Evolutionary conservation across 30 jellyfish, hydroid and myxozoan genomes (phyloP), one percentile per base, ranked within the genome.

Genomic region (Morbakka virulenta): DNA sequence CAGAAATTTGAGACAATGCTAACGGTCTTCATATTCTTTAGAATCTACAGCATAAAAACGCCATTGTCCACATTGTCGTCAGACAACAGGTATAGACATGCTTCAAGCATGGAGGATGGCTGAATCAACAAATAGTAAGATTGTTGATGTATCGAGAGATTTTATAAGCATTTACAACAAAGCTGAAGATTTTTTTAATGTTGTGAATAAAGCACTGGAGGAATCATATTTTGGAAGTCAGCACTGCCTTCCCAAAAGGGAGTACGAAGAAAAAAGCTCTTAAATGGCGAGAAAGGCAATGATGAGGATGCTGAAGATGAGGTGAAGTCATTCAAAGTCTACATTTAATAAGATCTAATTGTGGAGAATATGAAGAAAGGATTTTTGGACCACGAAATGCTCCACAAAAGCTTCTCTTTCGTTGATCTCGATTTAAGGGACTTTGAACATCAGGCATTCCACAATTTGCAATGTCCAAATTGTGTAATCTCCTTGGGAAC

Each of bases 391-490:
- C 82, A 64, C 23, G 62, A 77, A 81, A 24, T 13, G 48, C 28
- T 77, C 71, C 64, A 64, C 89, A 35, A 64, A 47, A 73, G 64
- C 49, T 77, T 77, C 48, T 65, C 89, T 28, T 77, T 80, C 72
- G 35, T 77, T 26, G 82, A 64, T 29, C 73, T 81, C 27, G 83
- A 22, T 71, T 71, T 25, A 28, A 17, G 17, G 73, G 49, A 48
- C 53, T 71, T 24, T 20, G 30, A 20, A 13, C 22, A 52, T 12
- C 33, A 22, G 81, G 81, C 32, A 4, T 68, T 28, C 73, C 77
- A 6, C 50, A n/a, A 4, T 72, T 28, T 11, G n/a, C 83, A 71
- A 4, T 71, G 83, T 21, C 21, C n/a, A 36, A 71, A 35, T 23
- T 28, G 4, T 36, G 83, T 28, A 50, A 71, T 9, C 30, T 28